Evolutionary conservation across 2,113 vertebrate genomes (phyloP), one percentile per base, ranked within the genome.

Genomic region (Lota lota): DNA sequence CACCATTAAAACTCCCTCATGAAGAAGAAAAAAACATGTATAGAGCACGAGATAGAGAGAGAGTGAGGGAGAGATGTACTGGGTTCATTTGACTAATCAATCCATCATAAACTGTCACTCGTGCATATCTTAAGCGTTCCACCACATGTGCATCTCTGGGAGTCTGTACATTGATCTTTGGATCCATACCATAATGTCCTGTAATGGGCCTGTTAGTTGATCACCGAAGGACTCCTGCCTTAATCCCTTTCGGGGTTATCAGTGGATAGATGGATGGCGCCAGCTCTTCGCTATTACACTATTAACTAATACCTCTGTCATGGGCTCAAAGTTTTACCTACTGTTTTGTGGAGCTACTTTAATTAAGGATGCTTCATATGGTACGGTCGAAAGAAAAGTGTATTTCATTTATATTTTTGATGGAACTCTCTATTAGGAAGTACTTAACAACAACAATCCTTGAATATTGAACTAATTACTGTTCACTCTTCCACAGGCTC

Each of bases 151-250:
- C 84, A 80, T 79, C 83, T 89, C 83, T 80, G 61, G 78, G 68
- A 75, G 77, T 74, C 65, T 67, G 61, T 76, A 72, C 78, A 93
- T 91, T 82, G 91, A 93, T 92, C 87, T 81, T 74, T 72, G 78
- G 80, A 91, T 90, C 88, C 69, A 88, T 90, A 88, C 68, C 79
- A 77, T 89, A 85, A 87, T 88, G 87, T 89, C 70, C 86, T 81
- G 75, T 91, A 91, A 91, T 86, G 88, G 84, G 83, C 71, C 85
- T 80, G 83, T 88, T 84, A 88, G 83, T 83, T 89, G 89, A 92
- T 90, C 89, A 87, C 85, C n/a, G 83, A 81, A 80, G 77, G 74
- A 83, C 78, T 87, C 79, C 83, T 75, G 82, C 80, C 85, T 86
- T 82, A 74, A 84, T 88, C 81, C 86, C 81, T 62, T 80, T 81